Evolutionary conservation across 2,797 vertebrate genomes (phyloP).

Genomic region (Sebastiscus tertius): DNA sequence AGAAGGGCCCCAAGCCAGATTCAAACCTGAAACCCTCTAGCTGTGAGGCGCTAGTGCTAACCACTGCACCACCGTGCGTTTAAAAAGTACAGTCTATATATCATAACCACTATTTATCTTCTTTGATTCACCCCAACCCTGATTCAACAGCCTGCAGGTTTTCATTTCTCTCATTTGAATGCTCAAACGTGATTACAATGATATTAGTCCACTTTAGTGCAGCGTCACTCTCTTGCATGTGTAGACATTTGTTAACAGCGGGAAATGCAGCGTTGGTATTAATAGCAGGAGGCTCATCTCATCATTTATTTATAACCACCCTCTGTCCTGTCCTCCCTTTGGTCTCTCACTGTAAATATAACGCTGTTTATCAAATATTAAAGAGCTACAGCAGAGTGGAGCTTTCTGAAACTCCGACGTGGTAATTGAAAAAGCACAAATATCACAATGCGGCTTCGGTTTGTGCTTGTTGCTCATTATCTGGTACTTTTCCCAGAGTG

Average conservation of each 20-base stretch:
- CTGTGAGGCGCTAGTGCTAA: too few species aligned
- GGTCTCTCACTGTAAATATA: slow-evolving; percentile 63
- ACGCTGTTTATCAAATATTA: slow-evolving; percentile 61
- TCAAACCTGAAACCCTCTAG: too few species aligned
- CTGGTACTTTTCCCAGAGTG: slow-evolving; percentile 24
- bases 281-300: slow-evolving; percentile 38
- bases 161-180: background rate
- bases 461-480: slow-evolving; percentile 15
- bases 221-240: background rate
- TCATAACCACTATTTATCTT: background rate
- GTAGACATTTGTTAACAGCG: slow-evolving; percentile 14
- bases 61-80: too few species aligned
- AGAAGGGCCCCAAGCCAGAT: too few species aligned
- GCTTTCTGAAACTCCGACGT: background rate
- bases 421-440: slow-evolving; percentile 8
- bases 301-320: slow-evolving; percentile 64
- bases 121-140: background rate
- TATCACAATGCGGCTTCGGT: background rate
- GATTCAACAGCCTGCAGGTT: background rate
- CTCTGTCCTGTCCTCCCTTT: slow-evolving; percentile 37
- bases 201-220: background rate
- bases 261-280: slow-evolving; percentile 6
- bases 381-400: slow-evolving; percentile 13
- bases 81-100: fast-evolving
- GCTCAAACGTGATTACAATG: background rate